Conservation (phyloP, 2,113 vertebrate genomes). For the Rallus limicola region DNA sequence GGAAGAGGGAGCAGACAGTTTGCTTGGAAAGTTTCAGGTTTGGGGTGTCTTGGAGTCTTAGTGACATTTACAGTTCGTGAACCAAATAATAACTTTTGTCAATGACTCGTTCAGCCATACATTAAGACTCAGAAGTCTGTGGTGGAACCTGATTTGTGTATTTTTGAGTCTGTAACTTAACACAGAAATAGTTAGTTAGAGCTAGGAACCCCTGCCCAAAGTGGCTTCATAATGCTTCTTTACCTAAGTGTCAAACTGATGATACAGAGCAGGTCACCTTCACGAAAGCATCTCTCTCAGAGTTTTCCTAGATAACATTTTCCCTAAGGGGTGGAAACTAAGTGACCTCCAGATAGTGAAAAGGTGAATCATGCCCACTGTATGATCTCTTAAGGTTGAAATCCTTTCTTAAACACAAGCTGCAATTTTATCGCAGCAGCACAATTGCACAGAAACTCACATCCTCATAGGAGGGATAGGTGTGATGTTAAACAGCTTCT, state of each 20-base stretch:
- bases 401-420: neutral
- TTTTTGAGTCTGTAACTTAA: neutral
- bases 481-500: neutral
- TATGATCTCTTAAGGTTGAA: neutral
- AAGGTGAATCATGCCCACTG: neutral
- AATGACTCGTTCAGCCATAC: neutral
- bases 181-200: neutral
- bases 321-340: neutral
- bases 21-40: neutral
- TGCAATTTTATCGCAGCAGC: neutral
- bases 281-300: neutral
- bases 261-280: neutral
- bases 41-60: neutral
- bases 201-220: neutral
- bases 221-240: neutral
- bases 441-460: neutral
- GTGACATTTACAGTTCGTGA: neutral
- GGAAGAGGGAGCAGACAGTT: neutral
- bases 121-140: neutral
- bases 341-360: neutral
- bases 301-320: neutral
- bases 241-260: neutral
- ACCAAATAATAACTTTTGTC: neutral
- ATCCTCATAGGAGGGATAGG: fast-evolving
- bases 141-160: neutral